These are phyloP conservation scores for Tiliacea citrago DNA, from an alignment of 2,888 invertebrate species.

Conservation along the genomic window DNA sequence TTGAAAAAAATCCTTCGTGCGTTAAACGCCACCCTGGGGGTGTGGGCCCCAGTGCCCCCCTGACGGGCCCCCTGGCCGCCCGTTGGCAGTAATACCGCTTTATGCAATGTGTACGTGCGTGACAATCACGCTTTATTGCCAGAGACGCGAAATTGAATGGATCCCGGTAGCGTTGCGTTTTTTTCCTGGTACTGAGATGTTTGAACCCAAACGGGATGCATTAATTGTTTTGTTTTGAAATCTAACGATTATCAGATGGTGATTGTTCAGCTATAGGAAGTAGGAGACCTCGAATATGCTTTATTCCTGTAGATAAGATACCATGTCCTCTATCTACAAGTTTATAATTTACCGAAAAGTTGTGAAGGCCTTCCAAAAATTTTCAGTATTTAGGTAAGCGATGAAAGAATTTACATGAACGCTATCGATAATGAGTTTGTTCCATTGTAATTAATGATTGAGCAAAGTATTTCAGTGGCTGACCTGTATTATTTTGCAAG, in stretches of 20 bases:
- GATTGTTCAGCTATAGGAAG: neutral
- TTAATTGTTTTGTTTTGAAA: conserved; percentile 39
- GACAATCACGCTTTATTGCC: conserved; percentile 88
- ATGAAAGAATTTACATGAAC: neutral
- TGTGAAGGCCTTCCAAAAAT: neutral
- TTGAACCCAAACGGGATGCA: conserved; percentile 29
- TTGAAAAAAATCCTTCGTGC: conserved; percentile 83
- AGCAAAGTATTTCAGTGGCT: neutral
- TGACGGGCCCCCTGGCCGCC: conserved; percentile 37
- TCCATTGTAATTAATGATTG: too few relatives aligned
- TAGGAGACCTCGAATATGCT: neutral
- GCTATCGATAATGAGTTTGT: neutral
- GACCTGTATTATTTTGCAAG: neutral
- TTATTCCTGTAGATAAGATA: neutral
- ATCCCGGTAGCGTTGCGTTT: conserved; percentile 69
- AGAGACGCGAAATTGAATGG: conserved; percentile 85
- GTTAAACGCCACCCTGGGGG: conserved; percentile 76
- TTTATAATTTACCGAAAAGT: neutral
- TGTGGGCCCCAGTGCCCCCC: conserved; percentile 31
- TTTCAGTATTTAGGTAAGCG: neutral
- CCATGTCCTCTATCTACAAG: neutral
- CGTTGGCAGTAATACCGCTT: conserved; percentile 76
- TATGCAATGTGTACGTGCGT: conserved; percentile 89
- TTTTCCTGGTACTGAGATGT: conserved; percentile 58
- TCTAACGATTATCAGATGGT: neutral